Conservation (phyloP, 2,888 invertebrate species). For the Orchesellides sinensis region DNA sequence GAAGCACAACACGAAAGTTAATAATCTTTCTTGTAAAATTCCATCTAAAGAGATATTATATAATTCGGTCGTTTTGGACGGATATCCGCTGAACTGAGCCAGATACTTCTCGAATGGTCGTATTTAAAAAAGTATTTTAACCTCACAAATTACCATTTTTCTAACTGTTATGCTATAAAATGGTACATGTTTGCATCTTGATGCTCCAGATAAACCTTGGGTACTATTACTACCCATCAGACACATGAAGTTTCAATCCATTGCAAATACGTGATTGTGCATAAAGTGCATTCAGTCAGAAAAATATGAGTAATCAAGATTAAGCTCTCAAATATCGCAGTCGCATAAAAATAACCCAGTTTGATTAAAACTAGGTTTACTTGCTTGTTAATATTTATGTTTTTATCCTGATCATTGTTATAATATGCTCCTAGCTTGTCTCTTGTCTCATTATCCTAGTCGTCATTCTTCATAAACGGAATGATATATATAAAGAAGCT, state of each 20-base stretch:
- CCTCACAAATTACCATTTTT: no score
- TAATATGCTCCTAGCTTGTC: no score
- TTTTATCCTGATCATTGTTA: conserved; percentile 20
- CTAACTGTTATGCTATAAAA: neutral
- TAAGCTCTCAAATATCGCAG: neutral
- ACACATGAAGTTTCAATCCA: neutral
- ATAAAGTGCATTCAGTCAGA: neutral
- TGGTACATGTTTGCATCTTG: neutral
- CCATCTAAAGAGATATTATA: no score
- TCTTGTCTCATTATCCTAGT: no score
- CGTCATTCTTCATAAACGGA: neutral
- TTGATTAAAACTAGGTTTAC: conserved; percentile 62
- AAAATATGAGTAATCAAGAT: neutral
- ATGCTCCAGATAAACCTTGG: conserved; percentile 15
- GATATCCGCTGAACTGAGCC: no score
- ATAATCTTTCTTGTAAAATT: no score
- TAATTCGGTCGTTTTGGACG: no score
- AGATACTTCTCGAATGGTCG: no score
- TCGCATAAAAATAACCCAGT: conserved; percentile 57
- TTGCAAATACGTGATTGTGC: neutral
- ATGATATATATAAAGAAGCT: neutral
- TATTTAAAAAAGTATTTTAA: no score
- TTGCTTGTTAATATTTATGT: neutral
- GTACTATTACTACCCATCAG: neutral
- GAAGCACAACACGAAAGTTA: no score